Conservation (phyloP, 2,797 vertebrate genomes). For the Florisuga fusca region DNA sequence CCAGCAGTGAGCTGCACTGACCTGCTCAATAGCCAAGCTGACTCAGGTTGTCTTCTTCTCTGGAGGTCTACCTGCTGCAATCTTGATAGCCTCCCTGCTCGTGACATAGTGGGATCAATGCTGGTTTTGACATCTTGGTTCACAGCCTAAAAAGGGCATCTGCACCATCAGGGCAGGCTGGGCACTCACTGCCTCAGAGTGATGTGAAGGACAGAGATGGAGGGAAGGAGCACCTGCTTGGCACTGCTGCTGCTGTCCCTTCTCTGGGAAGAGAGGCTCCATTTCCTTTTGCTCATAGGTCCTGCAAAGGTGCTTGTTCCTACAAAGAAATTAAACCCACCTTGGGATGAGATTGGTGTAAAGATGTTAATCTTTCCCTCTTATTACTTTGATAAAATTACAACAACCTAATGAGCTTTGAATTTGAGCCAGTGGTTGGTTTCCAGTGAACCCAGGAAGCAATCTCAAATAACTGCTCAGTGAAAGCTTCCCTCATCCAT, state of each 20-base stretch:
- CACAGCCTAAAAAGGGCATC: conserved; percentile 12
- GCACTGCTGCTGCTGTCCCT: not conserved
- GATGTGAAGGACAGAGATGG: not conserved
- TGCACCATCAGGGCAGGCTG: not conserved
- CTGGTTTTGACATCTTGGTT: conserved; percentile 11
- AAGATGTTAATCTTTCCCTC: not conserved
- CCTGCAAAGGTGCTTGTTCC: not conserved
- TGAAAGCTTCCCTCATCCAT: not conserved
- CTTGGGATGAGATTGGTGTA: not conserved
- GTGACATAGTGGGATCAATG: not conserved
- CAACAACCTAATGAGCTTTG: not conserved
- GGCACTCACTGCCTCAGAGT: fast-evolving
- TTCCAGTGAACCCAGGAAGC: not conserved
- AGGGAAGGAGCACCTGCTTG: not conserved
- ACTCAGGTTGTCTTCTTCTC: not conserved
- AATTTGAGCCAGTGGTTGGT: not conserved
- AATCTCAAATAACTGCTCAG: not conserved
- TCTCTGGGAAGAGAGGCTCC: not conserved
- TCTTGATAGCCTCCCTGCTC: not conserved
- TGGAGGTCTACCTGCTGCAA: not conserved
- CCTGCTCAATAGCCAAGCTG: not conserved
- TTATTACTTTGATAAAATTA: not conserved
- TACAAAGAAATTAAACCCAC: not conserved
- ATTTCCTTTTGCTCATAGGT: not conserved
- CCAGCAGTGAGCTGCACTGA: not conserved